Percentiles rank a stretch among this genome's conserved stretches.
These are phyloP conservation scores for Nixonia krombeini DNA, from an alignment of 1,140 invertebrate genomes.

Conservation along the genomic window DNA sequence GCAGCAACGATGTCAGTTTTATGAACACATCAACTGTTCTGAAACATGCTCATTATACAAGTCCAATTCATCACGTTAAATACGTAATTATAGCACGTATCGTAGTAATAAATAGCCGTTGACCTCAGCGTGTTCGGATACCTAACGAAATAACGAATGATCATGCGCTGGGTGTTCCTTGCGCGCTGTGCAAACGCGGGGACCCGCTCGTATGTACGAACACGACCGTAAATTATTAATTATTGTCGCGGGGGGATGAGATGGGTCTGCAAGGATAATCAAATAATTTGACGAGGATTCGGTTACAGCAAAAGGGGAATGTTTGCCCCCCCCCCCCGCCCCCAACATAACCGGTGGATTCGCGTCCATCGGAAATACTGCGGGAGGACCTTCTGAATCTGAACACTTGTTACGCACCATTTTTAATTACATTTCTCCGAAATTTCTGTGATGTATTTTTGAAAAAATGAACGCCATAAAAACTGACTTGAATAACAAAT, in stretches of 20 bases:
- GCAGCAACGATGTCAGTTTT: too few relatives aligned
- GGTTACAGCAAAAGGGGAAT: conserved; percentile 45
- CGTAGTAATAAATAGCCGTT: conserved; percentile 22
- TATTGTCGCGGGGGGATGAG: conserved; percentile 46
- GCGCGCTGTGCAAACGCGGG: conserved; percentile 38
- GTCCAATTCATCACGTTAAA: conserved; percentile 10
- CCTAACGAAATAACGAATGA: conserved; percentile 37
- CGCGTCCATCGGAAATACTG: too few relatives aligned
- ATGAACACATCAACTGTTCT: too few relatives aligned
- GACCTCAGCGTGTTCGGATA: conserved; percentile 1
- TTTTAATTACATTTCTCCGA: too few relatives aligned
- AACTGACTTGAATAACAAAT: too few relatives aligned
- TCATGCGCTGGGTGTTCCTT: conserved; percentile 28
- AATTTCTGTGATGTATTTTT: too few relatives aligned
- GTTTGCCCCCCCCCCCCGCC: too few relatives aligned
- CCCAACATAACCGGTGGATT: too few relatives aligned
- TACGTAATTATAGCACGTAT: background rate
- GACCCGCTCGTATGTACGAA: background rate
- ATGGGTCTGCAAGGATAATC: conserved; percentile 45
- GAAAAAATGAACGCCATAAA: too few relatives aligned
- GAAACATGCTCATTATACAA: background rate
- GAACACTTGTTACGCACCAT: too few relatives aligned
- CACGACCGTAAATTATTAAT: conserved; percentile 45
- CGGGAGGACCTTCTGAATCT: too few relatives aligned
- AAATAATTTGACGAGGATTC: conserved; percentile 57